These are phyloP conservation scores for Phrynocephalus versicolor DNA, from an alignment of 2,113 vertebrate species.

Conservation along the genomic window DNA sequence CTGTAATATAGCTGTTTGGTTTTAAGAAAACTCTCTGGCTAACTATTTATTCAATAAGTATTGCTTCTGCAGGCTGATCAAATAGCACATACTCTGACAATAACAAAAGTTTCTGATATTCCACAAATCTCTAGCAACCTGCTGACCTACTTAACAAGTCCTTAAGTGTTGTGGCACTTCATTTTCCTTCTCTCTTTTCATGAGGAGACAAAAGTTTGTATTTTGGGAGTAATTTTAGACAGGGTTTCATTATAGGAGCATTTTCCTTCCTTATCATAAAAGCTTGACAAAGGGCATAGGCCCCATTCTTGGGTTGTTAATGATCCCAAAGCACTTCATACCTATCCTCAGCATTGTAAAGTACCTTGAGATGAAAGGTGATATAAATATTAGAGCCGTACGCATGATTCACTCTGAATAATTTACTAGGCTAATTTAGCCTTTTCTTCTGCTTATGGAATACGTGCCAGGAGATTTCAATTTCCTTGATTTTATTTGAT, in stretches of 20 bases:
- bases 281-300: neutral
- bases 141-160: neutral
- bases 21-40: too few species aligned
- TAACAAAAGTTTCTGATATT: too few species aligned
- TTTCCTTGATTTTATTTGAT: conserved; percentile 35
- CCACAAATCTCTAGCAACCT: neutral
- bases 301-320: conserved; percentile 5
- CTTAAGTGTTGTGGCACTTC: too few species aligned
- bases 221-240: neutral
- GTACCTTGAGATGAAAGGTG: conserved; percentile 18
- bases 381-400: conserved; percentile 35
- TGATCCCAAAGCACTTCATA: conserved; percentile 17
- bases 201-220: too few species aligned
- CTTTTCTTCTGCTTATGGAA: conserved; percentile 28
- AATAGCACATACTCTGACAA: too few species aligned
- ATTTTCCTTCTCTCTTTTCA: too few species aligned
- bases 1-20: too few species aligned
- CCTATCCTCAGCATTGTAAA: conserved; percentile 6
- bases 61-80: too few species aligned
- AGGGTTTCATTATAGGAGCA: neutral
- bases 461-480: conserved; percentile 31
- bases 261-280: conserved; percentile 4
- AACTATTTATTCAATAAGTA: too few species aligned
- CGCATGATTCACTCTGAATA: conserved; percentile 34
- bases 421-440: conserved; percentile 41